Percentiles rank a stretch among this genome's conserved stretches.
Conservation (phyloP, 2,113 vertebrate species). For the Antechinus flavipes region DNA sequence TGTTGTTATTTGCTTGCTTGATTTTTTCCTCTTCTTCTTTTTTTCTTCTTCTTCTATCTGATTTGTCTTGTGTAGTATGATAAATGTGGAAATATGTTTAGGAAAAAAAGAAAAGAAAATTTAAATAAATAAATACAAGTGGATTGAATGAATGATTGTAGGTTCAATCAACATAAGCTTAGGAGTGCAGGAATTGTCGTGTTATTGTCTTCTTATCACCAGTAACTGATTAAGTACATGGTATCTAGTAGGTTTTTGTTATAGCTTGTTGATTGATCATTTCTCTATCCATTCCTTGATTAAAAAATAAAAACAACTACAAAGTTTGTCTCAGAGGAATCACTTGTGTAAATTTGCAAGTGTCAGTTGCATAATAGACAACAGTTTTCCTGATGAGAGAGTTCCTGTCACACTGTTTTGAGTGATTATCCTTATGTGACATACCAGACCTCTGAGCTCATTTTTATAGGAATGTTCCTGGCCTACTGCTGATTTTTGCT, state of each 20-base stretch:
- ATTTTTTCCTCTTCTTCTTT: too few relatives aligned
- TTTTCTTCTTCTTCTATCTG: too few relatives aligned
- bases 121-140: background rate
- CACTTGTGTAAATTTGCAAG: slow-evolving; percentile 65
- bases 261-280: background rate
- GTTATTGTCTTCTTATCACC: background rate
- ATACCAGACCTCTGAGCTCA: slow-evolving; percentile 55
- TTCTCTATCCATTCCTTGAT: slow-evolving; percentile 16
- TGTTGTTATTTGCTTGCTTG: too few relatives aligned
- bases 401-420: slow-evolving; percentile 72
- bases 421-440: slow-evolving; percentile 75
- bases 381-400: slow-evolving; percentile 72
- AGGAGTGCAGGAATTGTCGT: background rate
- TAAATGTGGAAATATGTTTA: too few relatives aligned
- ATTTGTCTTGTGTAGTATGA: too few relatives aligned
- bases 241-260: background rate
- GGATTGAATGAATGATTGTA: background rate
- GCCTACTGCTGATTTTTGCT: slow-evolving; percentile 62
- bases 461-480: slow-evolving; percentile 69
- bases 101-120: too few relatives aligned
- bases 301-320: slow-evolving; percentile 14
- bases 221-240: background rate
- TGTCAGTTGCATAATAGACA: slow-evolving; percentile 67
- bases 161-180: background rate
- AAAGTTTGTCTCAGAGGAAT: slow-evolving; percentile 42